These are phyloP conservation scores for Lepilemur septentrionalis DNA, from an alignment of 2,797 vertebrate species.

Conservation along the genomic window DNA sequence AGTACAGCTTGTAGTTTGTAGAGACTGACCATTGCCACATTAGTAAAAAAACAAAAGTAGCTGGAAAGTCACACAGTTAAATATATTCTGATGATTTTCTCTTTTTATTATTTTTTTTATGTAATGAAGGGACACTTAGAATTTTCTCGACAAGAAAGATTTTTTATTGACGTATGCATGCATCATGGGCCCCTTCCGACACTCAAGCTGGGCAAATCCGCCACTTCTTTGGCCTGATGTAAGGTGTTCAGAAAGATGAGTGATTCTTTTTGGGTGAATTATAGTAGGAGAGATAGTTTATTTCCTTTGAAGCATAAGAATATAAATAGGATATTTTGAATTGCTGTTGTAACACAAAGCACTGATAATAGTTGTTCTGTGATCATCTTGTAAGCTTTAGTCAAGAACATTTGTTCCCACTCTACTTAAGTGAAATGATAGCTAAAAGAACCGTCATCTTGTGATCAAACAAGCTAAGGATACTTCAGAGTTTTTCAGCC, in stretches of 20 bases:
- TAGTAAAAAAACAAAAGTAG: not conserved
- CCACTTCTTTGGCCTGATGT: not conserved
- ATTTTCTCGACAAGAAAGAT: not conserved
- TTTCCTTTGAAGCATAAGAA: not conserved
- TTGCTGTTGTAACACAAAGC: not conserved
- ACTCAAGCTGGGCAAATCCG: not conserved
- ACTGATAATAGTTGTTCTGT: not conserved
- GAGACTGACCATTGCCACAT: not conserved
- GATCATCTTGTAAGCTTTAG: not conserved
- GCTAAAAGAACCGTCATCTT: not conserved
- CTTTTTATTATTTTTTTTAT: not conserved
- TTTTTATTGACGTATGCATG: not conserved
- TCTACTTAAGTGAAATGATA: not conserved
- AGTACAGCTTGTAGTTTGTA: not conserved
- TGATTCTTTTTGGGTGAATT: not conserved
- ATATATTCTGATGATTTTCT: not conserved
- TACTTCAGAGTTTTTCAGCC: not conserved
- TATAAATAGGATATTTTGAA: not conserved
- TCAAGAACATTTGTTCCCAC: not conserved
- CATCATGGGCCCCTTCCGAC: not conserved
- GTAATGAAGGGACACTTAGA: not conserved
- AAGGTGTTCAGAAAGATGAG: not conserved
- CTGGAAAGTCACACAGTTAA: not conserved
- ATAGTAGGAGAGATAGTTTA: not conserved
- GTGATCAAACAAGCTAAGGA: not conserved